Base-by-base conservation (phyloP, 2,113 vertebrate species). In the Aldabrachelys gigantea region DNA sequence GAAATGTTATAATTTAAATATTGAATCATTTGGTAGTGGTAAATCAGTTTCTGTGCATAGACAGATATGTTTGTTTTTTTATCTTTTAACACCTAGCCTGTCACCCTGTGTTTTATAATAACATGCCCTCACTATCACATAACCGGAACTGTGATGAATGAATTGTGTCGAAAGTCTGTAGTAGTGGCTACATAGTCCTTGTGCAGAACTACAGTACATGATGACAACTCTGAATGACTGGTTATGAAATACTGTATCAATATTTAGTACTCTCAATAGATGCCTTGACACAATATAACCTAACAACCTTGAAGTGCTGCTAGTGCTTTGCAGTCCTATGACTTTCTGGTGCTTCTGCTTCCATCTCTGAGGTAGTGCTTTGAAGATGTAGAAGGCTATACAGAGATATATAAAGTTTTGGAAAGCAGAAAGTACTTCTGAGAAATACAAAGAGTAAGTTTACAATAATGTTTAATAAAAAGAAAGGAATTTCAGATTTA, bases 161-260 rank as follows among this genome's bases (percentile, higher is more conserved):
- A 90, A 78, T 41, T 79, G 65, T 52, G 6, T 41, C 19, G 84
- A 88, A 87, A 3, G 0, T 5, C 2, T 44, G 10, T 87, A 47
- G 69, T 54, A 35, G 3, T 56, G 14, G 2, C 27, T 82, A 13
- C 38, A 16, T 47, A 6, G 91, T 75, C 65, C 21, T 72, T 52
- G 10, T 0, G 0, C n/a, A 72, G 7, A 35, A 92, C n/a, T 83
- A 27, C 53, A 76, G 22, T 76, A 82, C 5, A 31, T 47, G 38
- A 21, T 57, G 86, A 92, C 91, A 88, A 38, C 54, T 89, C 31
- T 89, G 82, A 95, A 86, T 79, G 21, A 96, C 52, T 10, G 85
- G 41, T 65, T 10, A 50, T 50, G 85, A 86, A 69, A 82, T 95
- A 5, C 87, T 93, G n/a, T n/a, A 62, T 17, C 88, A 79, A 54